Base-by-base conservation (phyloP, 2,888 invertebrate genomes). In the Oscheius sp. region DNA sequence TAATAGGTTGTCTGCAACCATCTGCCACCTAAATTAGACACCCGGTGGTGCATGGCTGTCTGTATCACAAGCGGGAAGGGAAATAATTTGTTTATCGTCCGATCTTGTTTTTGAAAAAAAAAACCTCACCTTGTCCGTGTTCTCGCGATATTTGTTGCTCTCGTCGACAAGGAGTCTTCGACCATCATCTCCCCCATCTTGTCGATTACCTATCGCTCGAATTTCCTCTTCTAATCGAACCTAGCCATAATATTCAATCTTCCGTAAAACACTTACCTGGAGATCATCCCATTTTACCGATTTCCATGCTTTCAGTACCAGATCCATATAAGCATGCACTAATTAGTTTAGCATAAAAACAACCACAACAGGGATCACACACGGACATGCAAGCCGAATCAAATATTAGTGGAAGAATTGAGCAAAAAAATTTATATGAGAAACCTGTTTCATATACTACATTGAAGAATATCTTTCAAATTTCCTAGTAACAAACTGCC, bases 271-370 rank as follows among this genome's bases (percentile, higher is more conserved):
- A 38, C 57, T n/a, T 22, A 75, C 78, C 72, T 77, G 79, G 14
- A 79, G 63, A 17, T 69, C 28, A n/a, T 77, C 77, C 79, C 79
- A 79, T 51, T 77, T 75, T 22, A 76, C 63, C 2, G 54, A 14
- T 0, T 73, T 69, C 79, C 79, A 79, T 30, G 72, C 72, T 36
- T 68, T 71, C 30, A 75, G 32, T 20, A 77, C 69, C 12, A 66
- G 63, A 63, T 75, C 77, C 75, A 77, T 76, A 28, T 9, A 20
- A 41, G 14, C 47, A n/a, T n/a, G n/a, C n/a, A n/a, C n/a, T 14
- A 36, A 36, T 36, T 36, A 9, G 36, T 8, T 36, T 36, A 9
- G 41, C 12, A 41, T 3, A 41, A 41, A 41, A 41, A 20, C 20
- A 6, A 38, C 12, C 20, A 56, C 56, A 26, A 59, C 44, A 59